Conservation (phyloP, 1,140 invertebrate genomes). For the Drosophila triauraria region DNA sequence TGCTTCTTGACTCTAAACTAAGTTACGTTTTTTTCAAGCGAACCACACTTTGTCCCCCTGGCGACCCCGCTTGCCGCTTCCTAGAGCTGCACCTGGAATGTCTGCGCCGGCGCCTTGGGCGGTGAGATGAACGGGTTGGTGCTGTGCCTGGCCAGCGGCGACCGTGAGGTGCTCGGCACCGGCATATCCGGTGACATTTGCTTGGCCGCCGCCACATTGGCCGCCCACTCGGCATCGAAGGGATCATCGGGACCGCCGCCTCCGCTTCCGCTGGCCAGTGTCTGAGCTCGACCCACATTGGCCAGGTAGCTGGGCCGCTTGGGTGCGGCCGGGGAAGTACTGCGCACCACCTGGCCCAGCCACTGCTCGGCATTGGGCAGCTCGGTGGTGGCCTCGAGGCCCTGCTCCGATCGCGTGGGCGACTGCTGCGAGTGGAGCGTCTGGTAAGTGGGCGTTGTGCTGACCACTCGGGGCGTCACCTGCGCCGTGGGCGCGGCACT, state of each 20-base stretch:
- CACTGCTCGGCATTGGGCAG: slow-evolving; percentile 92
- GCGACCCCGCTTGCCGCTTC: neutral
- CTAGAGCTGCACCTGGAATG: slow-evolving; percentile 89
- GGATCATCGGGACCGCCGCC: slow-evolving; percentile 88
- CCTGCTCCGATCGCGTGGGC: slow-evolving; percentile 51
- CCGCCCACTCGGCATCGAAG: slow-evolving; percentile 95
- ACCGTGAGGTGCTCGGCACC: slow-evolving; percentile 40
- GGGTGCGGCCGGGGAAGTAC: slow-evolving; percentile 85
- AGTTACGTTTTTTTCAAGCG: slow-evolving; percentile 79
- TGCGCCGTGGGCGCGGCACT: slow-evolving; percentile 51
- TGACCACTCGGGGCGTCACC: slow-evolving; percentile 48
- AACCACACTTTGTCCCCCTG: slow-evolving; percentile 72
- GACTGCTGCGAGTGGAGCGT: slow-evolving; percentile 59
- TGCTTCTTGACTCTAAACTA: slow-evolving; percentile 60
- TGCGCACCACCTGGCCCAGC: slow-evolving; percentile 90
- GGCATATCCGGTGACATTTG: slow-evolving; percentile 77
- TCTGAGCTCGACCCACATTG: slow-evolving; percentile 88
- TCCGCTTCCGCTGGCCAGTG: slow-evolving; percentile 86
- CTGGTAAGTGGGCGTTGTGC: slow-evolving; percentile 65
- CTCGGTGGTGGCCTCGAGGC: slow-evolving; percentile 30
- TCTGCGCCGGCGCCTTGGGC: slow-evolving; percentile 86
- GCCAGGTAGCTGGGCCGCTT: slow-evolving; percentile 86
- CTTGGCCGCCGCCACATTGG: slow-evolving; percentile 77
- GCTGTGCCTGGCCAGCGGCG: slow-evolving; percentile 73
- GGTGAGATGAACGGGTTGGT: slow-evolving; percentile 87